Base-by-base conservation (phyloP, 2,797 vertebrate genomes). In the Karalla daura region DNA sequence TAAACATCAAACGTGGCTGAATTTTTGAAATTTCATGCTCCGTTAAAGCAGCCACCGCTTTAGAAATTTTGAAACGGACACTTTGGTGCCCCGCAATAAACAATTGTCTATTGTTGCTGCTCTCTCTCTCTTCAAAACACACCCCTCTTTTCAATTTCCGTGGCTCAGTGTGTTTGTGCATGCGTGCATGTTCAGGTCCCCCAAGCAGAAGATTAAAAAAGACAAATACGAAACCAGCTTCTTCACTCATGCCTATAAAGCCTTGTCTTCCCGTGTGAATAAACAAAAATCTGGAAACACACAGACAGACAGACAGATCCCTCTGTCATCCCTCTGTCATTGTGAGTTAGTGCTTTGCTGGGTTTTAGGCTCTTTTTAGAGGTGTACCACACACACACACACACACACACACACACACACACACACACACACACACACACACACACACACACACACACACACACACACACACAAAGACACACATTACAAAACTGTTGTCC, bases 151-250 rank as follows among this genome's bases (percentile, higher is more conserved):
- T 14, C 11, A 7, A 2, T 52, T 69, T 46, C 8, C 59, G 18
- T 25, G 33, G 24, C 61, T 66, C 14, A 1, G 27, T 65, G 63
- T 63, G 27, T 71, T 74, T 72, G 46, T 24, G 28, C 49, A 36
- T 63, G 47, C 45, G 28, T 65, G 40, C 53, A 65, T 68, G 76
- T 73, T 69, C 49, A 43, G 43, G 56, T 83, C 66, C 47, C 67
- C 83, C 47, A 84, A 73, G 83, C 77, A 56, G 60, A 81, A 68
- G 65, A 85, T 82, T 76, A 70, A 71, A 78, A 44, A 71, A 77
- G 7, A 73, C 27, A 69, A 68, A 82, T 25, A 64, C 14, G n/a
- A n/a, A n/a, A n/a, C n/a, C n/a, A 76, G 47, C 67, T 28, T 77
- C 51, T 51, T 54, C 55, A 61, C 50, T 61, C 5, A 67, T 63